Evolutionary conservation across 2,888 invertebrate species (phyloP).

Genomic region (Dasypolia templi): DNA sequence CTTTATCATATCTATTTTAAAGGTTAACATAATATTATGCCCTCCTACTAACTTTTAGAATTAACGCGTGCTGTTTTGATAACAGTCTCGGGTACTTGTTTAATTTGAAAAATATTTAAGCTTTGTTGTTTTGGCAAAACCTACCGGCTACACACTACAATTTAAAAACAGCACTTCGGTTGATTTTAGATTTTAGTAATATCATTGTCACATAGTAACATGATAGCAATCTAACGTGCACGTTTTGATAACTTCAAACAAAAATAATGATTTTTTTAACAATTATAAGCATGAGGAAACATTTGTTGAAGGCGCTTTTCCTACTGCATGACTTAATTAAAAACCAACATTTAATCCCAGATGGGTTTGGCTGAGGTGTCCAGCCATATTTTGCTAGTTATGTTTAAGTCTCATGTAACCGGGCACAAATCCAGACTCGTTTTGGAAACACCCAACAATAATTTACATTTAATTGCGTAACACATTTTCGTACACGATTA

Average conservation of each 20-base stretch:
- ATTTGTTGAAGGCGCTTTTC: conserved; percentile 20
- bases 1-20: conserved; percentile 5
- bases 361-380: not conserved
- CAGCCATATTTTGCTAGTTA: not conserved
- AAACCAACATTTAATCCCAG: not conserved
- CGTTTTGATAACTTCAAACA: not conserved
- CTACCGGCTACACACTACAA: not conserved
- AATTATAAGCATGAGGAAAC: not conserved
- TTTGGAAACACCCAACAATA: not conserved
- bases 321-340: not conserved
- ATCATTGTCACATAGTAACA: conserved; percentile 1
- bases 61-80: not conserved
- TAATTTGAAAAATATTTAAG: not conserved
- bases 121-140: not conserved
- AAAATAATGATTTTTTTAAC: too few relatives aligned
- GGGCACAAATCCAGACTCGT: not conserved
- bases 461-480: too few relatives aligned
- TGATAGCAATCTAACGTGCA: conserved; percentile 33
- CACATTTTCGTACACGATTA: too few relatives aligned
- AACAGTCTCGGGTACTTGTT: not conserved
- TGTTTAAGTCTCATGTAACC: not conserved
- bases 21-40: conserved; percentile 14
- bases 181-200: not conserved
- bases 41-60: not conserved
- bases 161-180: not conserved